These are phyloP conservation scores for Drosophila micromelanica DNA, from an alignment of 1,140 invertebrate species.

Conservation along the genomic window DNA sequence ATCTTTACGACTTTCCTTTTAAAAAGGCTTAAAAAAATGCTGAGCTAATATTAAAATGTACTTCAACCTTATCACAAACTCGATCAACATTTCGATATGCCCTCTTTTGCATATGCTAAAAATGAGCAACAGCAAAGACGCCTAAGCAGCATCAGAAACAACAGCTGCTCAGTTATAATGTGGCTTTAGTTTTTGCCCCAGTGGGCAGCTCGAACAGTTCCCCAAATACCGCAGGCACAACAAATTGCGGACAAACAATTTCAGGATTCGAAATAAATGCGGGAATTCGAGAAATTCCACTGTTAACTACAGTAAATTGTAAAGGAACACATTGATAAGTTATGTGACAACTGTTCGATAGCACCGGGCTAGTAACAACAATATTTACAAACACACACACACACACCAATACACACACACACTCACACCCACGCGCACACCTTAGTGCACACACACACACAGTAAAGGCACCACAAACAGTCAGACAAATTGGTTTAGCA, in stretches of 20 bases:
- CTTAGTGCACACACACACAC: background rate
- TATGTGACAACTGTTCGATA: conserved; percentile 27
- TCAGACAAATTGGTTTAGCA: conserved; percentile 78
- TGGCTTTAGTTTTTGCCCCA: conserved; percentile 18
- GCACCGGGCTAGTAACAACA: conserved; percentile 25
- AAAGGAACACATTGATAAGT: conserved; percentile 22
- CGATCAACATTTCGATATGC: background rate
- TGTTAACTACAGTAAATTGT: background rate
- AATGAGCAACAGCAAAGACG: conserved; percentile 31
- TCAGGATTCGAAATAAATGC: background rate
- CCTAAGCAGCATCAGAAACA: conserved; percentile 18
- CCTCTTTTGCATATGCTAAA: background rate
- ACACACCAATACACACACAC: conserved; percentile 14
- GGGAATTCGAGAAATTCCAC: background rate
- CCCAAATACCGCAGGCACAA: background rate
- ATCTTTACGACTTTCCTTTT: no score
- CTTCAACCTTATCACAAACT: background rate
- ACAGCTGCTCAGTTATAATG: conserved; percentile 51
- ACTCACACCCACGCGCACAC: no score
- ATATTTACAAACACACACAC: conserved; percentile 31
- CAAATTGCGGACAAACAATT: conserved; percentile 3
- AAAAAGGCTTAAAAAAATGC: no score
- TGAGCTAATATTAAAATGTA: no score
- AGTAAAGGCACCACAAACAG: conserved; percentile 50
- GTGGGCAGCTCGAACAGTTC: conserved; percentile 39